phyloP scores from a whole-genome alignment of 2,113 vertebrate genomes.

The Carassius auratus region DNA sequence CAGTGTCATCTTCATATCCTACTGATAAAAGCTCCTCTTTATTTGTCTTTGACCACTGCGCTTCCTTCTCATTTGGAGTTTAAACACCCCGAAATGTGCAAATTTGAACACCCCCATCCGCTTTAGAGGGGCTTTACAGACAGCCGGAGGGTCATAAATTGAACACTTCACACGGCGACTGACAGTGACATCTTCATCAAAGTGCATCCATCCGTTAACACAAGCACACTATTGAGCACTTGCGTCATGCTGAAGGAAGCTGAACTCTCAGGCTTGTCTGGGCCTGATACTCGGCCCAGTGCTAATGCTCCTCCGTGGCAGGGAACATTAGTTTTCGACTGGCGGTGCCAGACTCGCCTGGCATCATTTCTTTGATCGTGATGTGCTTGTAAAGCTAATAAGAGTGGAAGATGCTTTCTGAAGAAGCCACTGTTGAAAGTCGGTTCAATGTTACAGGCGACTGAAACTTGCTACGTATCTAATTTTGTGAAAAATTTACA shows the following conservation, averaged over 20 bases:
- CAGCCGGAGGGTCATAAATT: conserved; percentile 25
- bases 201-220: conserved; percentile 16
- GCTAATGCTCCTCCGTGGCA: background rate
- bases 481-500: background rate
- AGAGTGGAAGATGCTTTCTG: background rate
- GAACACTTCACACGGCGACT: conserved; percentile 10
- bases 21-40: conserved; percentile 19
- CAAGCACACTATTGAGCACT: background rate
- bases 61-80: conserved; percentile 7
- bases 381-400: background rate
- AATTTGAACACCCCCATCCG: background rate
- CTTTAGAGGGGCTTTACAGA: background rate
- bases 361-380: background rate
- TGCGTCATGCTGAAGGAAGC: background rate
- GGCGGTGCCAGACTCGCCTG: background rate
- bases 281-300: background rate
- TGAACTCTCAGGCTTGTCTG: background rate
- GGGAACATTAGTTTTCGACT: conserved; percentile 7
- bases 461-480: background rate
- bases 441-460: background rate
- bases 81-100: background rate
- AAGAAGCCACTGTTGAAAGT: background rate
- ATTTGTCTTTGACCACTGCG: conserved; percentile 25
- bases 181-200: conserved; percentile 46
- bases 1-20: conserved; percentile 4